Base-by-base conservation (phyloP, 1,140 invertebrate species). In the Oncopodura yosiiana region DNA sequence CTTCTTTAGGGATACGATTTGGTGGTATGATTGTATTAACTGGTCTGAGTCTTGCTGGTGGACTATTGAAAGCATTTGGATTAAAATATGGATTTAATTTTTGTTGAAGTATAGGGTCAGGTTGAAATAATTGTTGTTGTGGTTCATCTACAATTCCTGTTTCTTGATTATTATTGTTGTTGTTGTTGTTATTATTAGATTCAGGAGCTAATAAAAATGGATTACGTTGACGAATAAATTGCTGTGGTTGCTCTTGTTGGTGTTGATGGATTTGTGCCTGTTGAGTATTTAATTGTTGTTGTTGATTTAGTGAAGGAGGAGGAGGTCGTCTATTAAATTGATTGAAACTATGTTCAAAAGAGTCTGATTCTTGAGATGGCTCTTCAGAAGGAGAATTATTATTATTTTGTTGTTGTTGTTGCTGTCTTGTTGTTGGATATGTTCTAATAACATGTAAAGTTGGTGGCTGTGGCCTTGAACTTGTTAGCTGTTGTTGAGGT, bases 1-100 rank as follows among this genome's bases (percentile, higher is more conserved):
- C 54, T 27, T 56, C 54, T 29, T 50, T 39, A 16, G 54, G 54
- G 45, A 56, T 42, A 6, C 54, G 44, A 49, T 59, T 59, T 46
- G 54, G 36, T 1, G 51, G 52, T 38, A 49, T 34, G n/a, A 54
- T 37, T n/a, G 51, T 54, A 26, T 59, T 59, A 2, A 58, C 45
- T 3, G 56, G 56, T 1, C 57, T 14, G 11, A 59, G 46, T 30
- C 48, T 46, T n/a, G 30, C 23, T 9, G 56, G 56, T 12, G 34
- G 51, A n/a, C n/a, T n/a, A 14, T 54, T 30, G 43, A 54, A 54
- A 3, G 52, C 43, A 48, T 54, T 43, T 14, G 43, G 43, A 27
- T 54, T 44, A 1, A 54, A 36, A 29, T 46, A 54, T 19, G 52
- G 52, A 16, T 54, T 54, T 16, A 54, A 32, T 46, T 54, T 54